Base-by-base conservation (phyloP, 2,797 vertebrate genomes). In the Myotis pilosus region DNA sequence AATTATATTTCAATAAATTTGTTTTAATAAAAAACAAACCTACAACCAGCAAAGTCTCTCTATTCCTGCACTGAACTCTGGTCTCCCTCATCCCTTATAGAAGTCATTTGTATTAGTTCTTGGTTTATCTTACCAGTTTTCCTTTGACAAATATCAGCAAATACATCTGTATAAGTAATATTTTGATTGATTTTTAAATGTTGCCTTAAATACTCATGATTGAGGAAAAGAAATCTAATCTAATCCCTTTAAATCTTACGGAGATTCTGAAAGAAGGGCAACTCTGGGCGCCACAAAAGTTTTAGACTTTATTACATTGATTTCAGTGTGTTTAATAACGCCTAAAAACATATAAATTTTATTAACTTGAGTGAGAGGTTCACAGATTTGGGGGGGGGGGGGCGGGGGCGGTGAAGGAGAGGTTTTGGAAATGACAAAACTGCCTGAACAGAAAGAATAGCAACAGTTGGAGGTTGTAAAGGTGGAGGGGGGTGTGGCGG, bases 161-260 rank as follows among this genome's bases (percentile, higher is more conserved):
- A 51, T n/a, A 89, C 23, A 47, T 36, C 15, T 19, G 19, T 13
- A 74, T 57, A 74, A 80, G 74, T n/a, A 74, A 80, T 74, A 60
- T 74, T 49, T 85, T 74, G n/a, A 80, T n/a, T 57, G 41, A 84
- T 47, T 95, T 91, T 20, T 53, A 80, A 36, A 84, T 89, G 53
- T 89, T 82, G 15, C 25, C 74, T 94, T 86, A 60, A 79, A 36
- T 69, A 28, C 11, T 25, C 3, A 12, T n/a, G 10, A 74, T 49
- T 17, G 6, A 82, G 69, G 15, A 71, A 82, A 82, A 62, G 4
- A 20, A 8, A 13, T 76, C 15, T 71, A 82, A 86, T 5, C 25
- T 60, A 60, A 69, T 71, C 8, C 12, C 33, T 47, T 8, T 66
- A 57, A 84, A 38, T 2, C 12, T 20, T 74, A 5, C 1, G 3